Evolutionary conservation across 64 coral and sea anemone species (phyloP).

Genomic region (Montipora sp.): DNA sequence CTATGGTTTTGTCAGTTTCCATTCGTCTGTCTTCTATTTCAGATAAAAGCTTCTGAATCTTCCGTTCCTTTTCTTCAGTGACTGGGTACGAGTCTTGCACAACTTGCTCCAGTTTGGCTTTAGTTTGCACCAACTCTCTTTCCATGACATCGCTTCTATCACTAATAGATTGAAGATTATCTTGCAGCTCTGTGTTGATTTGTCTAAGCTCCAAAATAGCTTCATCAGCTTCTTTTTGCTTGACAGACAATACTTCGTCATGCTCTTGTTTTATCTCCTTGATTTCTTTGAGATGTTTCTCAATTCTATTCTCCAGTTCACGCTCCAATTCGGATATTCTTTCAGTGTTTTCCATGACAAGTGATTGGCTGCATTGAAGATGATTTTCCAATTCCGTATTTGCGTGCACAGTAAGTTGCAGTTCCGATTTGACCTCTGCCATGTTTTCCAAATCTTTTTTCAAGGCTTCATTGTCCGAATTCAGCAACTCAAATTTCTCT

Average conservation of each 20-base stretch:
- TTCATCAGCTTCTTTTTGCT: constrained; percentile 5
- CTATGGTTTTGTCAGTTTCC: constrained; percentile 21
- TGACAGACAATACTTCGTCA: background rate
- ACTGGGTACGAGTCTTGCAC: constrained; percentile 15
- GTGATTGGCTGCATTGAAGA: background rate
- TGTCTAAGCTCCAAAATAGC: constrained; percentile 10
- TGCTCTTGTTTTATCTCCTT: background rate
- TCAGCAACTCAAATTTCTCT: background rate
- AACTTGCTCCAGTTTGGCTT: constrained; percentile 11
- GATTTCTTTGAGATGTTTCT: constrained; percentile 18
- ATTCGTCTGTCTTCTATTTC: background rate
- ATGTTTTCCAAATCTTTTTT: background rate
- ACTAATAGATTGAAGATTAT: background rate
- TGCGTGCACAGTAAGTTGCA: background rate
- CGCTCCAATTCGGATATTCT: constrained; percentile 2
- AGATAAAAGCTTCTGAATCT: background rate
- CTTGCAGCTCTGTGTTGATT: constrained; percentile 27
- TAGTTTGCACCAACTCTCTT: constrained; percentile 6
- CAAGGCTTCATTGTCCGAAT: constrained; percentile 1
- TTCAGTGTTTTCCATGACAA: background rate
- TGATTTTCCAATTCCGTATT: constrained; percentile 9
- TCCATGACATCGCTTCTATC: constrained; percentile 10
- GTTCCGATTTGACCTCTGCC: background rate
- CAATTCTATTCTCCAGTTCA: background rate
- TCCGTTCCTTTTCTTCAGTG: constrained; percentile 27